Conservation (phyloP, 1,140 invertebrate genomes). For the Araneus ventricosus region DNA sequence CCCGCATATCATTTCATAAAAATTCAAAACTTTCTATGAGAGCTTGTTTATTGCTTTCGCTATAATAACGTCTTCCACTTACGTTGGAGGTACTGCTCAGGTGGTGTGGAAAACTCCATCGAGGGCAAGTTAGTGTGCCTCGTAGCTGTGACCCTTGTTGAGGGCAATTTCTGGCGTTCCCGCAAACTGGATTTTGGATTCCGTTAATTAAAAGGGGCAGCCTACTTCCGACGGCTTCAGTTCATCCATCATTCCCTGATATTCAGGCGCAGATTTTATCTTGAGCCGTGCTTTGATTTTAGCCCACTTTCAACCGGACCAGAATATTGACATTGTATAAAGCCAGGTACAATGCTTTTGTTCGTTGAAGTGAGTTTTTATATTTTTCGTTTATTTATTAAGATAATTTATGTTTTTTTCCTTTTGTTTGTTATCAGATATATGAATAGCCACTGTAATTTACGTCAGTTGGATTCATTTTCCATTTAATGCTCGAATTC, state of each 20-base stretch:
- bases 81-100: neutral
- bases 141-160: neutral
- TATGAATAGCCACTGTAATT: no score
- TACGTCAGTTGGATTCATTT: no score
- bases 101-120: neutral
- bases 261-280: slow-evolving; percentile 25
- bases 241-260: slow-evolving; percentile 4
- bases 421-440: no score
- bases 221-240: slow-evolving; percentile 10
- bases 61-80: slow-evolving; percentile 14
- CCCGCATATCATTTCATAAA: slow-evolving; percentile 25
- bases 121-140: neutral
- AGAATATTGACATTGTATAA: neutral
- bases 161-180: neutral
- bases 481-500: no score
- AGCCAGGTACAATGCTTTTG: no score
- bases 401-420: no score
- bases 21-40: slow-evolving; percentile 49
- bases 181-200: slow-evolving; percentile 39
- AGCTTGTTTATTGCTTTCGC: slow-evolving; percentile 50
- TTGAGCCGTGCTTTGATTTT: neutral
- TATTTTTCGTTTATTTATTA: neutral
- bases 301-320: neutral
- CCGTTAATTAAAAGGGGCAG: slow-evolving; percentile 27
- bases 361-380: neutral